Base-by-base conservation (phyloP, 1,140 invertebrate genomes). In the Apis dorsata region DNA sequence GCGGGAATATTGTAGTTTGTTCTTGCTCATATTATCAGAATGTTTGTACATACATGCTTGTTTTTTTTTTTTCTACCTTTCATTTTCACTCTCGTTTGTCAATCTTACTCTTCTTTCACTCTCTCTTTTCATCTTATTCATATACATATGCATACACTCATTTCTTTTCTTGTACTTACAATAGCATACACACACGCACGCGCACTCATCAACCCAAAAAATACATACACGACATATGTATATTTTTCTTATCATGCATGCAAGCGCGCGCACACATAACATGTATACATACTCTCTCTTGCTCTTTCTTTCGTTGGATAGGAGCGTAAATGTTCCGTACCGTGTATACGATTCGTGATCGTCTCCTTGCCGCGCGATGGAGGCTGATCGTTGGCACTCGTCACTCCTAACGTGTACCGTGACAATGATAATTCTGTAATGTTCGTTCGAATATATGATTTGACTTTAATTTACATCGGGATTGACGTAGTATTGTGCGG, bases 281-380 rank as follows among this genome's bases (percentile, higher is more conserved):
- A 76, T 15, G 68, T 55, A 63, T 76, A 60, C 59, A 59, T 75
- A 78, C 57, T 51, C 17, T 62, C 7, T 44, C 34, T 86, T 62
- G 70, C 21, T 71, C 83, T 77, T 66, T 83, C 79, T 65, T 78
- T 83, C 66, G 68, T 80, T 44, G 10, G 10, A 72, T 82, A 88
- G 44, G 21, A 87, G 59, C 81, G 79, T 70, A 86, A 85, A 88
- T 83, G 77, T 79, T 85, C 59, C 88, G 89, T 91, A 91, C 90
- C 91, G 87, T 91, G 90, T 90, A 90, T 86, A 89, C 89, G 90
- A 83, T 83, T 89, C 85, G 86, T 86, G 81, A 86, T 85, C 86
- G 85, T 88, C 82, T 86, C 84, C 84, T 84, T 85, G 84, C 87
- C 83, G 78, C 86, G 87, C 78, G 85, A 88, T 90, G 81, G 86